These are phyloP conservation scores for Callinectes sapidus DNA, from an alignment of 2,888 invertebrate species.

Conservation along the genomic window DNA sequence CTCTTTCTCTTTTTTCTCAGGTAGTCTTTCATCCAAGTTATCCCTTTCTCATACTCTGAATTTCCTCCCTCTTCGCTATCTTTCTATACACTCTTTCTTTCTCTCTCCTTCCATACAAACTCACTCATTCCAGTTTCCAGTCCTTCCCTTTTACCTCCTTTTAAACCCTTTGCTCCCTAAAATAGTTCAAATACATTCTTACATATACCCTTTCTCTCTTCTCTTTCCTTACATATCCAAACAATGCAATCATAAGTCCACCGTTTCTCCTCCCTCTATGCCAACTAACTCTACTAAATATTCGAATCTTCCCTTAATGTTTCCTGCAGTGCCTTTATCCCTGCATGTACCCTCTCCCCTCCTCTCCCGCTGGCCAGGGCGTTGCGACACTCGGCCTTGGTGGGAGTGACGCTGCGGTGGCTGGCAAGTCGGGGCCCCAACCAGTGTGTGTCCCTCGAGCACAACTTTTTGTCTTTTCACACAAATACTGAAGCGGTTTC, in stretches of 20 bases:
- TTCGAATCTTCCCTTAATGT: background rate
- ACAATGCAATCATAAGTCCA: background rate
- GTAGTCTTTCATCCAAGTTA: too few relatives aligned
- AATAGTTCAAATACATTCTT: background rate
- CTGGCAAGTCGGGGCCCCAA: background rate
- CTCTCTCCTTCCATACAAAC: background rate
- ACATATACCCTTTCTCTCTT: background rate
- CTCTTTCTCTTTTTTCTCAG: too few relatives aligned
- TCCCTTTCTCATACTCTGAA: too few relatives aligned
- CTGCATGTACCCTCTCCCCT: background rate
- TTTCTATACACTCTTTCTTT: background rate
- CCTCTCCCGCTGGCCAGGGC: background rate
- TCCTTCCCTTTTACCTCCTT: background rate
- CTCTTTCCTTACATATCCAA: background rate
- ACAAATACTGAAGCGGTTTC: background rate
- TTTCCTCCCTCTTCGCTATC: background rate
- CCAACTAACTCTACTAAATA: background rate
- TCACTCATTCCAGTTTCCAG: background rate
- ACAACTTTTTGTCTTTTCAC: conserved; percentile 1
- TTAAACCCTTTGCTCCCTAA: background rate
- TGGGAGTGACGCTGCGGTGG: background rate
- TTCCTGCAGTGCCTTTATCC: background rate
- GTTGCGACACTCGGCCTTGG: conserved; percentile 26
- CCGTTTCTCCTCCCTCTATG: background rate
- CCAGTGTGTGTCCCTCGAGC: background rate